Evolutionary conservation across 2,888 invertebrate species (phyloP), one percentile per base, ranked within the genome.

Genomic region (Steinernema scapterisci): DNA sequence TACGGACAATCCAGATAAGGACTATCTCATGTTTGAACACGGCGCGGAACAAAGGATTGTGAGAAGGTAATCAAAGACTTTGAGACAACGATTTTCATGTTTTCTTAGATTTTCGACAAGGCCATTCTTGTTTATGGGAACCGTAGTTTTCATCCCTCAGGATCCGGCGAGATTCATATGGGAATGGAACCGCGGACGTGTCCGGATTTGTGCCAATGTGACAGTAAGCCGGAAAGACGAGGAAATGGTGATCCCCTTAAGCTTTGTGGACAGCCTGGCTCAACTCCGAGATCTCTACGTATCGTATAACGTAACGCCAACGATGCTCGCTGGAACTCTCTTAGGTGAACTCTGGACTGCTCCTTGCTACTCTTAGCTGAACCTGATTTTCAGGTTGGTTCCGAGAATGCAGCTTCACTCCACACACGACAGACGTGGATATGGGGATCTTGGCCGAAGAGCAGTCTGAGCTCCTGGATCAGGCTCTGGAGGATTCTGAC

Each of bases 261-360:
- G 27, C 13, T 63, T 63, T 27, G 25, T 63, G 25, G 27, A 63
- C 7, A 3, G 16, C 2, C 3, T 31, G 27, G 31, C 31, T 13
- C 2, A 6, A 11, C 16, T 63, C 2, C 27, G 63, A n/a, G 63
- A 63, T 63, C 38, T 31, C 5, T 16, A 31, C 16, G 38, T 31
- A 1, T 27, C 5, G 1, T n/a, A 27, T 9, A 13, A 27, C 11
- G 25, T 63, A 3, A 63, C 63, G 19, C 63, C 31, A 27, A 5
- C 31, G 27, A 13, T 63, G 31, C 31, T 63, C 16, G 63, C 11
- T 7, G 63, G 63, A 31, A 63, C 31, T 63, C 63, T 63, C 2
- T 27, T 63, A 9, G 63, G 63, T 63, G 31, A 63, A 38, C 38
- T 38, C n/a, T n/a, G n/a, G n/a, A n/a, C n/a, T n/a, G n/a, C n/a